Evolutionary conservation across 1,140 invertebrate genomes (phyloP).

Genomic region (Drosophila micromelanica): DNA sequence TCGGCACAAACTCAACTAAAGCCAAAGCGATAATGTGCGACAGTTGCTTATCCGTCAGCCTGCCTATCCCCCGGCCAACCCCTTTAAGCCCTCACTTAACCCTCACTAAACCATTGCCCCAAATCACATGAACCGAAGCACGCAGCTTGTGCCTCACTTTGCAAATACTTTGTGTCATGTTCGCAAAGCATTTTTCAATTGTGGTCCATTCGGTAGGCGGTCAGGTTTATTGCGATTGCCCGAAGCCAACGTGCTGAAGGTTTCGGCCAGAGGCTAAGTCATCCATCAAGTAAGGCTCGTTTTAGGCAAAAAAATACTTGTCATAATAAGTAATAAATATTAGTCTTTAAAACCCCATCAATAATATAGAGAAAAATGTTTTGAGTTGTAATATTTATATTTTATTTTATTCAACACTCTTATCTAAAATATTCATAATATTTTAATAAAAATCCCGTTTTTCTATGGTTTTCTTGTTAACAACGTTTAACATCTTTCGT

Average conservation of each 20-base stretch:
- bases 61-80: slow-evolving; percentile 4
- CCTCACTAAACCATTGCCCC: slow-evolving; percentile 29
- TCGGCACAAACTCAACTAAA: slow-evolving; percentile 49
- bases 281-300: slow-evolving; percentile 11
- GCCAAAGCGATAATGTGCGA: slow-evolving; percentile 60
- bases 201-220: slow-evolving; percentile 30
- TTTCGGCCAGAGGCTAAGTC: slow-evolving; percentile 4
- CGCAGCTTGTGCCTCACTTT: neutral
- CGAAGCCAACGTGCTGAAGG: slow-evolving; percentile 9
- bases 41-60: slow-evolving; percentile 51
- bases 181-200: slow-evolving; percentile 51
- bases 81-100: neutral
- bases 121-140: slow-evolving; percentile 22
- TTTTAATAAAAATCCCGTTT: too few species aligned
- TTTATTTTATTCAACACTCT: too few species aligned
- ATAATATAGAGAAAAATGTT: too few species aligned
- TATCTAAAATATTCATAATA: too few species aligned
- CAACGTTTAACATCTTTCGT: too few species aligned
- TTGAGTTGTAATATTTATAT: too few species aligned
- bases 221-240: slow-evolving; percentile 15
- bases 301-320: neutral
- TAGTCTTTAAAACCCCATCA: too few species aligned
- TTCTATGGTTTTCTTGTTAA: too few species aligned
- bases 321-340: too few species aligned
- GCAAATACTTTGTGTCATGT: slow-evolving; percentile 46